Evolutionary conservation across 30 jellyfish, hydroid and myxozoan species (phyloP).

Genomic region (Haliclystus octoradiatus): DNA sequence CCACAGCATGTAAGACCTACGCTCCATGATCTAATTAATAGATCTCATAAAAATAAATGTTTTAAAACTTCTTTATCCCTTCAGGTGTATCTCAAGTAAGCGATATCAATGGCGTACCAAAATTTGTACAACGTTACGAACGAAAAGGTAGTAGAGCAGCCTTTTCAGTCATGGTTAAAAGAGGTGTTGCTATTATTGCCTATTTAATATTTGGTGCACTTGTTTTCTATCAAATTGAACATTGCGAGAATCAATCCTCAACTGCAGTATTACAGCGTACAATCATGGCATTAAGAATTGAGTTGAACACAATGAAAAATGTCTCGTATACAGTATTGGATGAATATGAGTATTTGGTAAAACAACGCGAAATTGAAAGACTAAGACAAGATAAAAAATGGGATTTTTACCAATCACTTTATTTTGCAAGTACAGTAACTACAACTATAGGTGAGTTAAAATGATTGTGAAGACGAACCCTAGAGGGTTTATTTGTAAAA

Average conservation of each 20-base stretch:
- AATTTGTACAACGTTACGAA: too few species aligned
- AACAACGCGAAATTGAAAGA: slow-evolving; percentile 17
- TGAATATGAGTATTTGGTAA: slow-evolving; percentile 35
- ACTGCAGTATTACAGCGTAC: slow-evolving; percentile 34
- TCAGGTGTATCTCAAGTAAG: too few species aligned
- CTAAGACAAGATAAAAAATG: slow-evolving; percentile 39
- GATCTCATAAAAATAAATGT: too few species aligned
- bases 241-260: slow-evolving; percentile 35
- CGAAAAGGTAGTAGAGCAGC: too few species aligned
- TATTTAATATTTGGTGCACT: slow-evolving; percentile 85
- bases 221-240: slow-evolving; percentile 73
- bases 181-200: slow-evolving; percentile 59
- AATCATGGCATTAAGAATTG: slow-evolving; percentile 5
- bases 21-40: too few species aligned
- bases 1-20: too few species aligned
- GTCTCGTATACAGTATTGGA: slow-evolving; percentile 27
- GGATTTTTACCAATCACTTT: slow-evolving; percentile 83
- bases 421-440: slow-evolving; percentile 84
- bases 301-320: slow-evolving; percentile 29
- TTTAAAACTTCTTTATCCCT: too few species aligned
- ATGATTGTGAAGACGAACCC: not conserved
- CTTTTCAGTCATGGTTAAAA: slow-evolving; percentile 37
- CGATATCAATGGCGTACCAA: too few species aligned
- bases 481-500: not conserved
- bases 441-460: slow-evolving; percentile 74